Base-by-base conservation (phyloP, 2,888 invertebrate genomes). In the Cremastinae sp. region DNA sequence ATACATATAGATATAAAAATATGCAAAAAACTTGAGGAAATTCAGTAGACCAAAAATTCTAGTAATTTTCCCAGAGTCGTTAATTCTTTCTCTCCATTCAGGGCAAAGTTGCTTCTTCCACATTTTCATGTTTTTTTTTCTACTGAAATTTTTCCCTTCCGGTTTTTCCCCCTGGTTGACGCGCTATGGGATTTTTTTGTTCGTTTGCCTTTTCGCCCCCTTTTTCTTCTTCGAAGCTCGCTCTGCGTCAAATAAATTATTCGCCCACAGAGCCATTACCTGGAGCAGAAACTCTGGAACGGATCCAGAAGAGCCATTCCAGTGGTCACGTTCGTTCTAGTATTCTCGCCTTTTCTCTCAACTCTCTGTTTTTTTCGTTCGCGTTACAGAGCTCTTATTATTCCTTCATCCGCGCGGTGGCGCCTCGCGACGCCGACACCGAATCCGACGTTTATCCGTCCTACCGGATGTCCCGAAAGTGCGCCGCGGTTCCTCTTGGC, bases 171-270 rank as follows among this genome's bases (percentile, higher is more conserved):
- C 59, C 51, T 61, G 61, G 71, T 64, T 62, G 37, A 74, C 70
- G 49, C 66, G 58, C 71, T 62, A 55, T 74, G 74, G 62, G 66
- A 59, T 18, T 64, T 64, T 49, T 59, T 65, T 71, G 53, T 45
- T 22, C 41, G n/a, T 28, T 53, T 16, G n/a, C 58, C 64, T 58
- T 66, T 59, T 66, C 35, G n/a, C 56, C 41, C 28, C 8, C 47
- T n/a, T 71, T 41, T 59, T 56, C 64, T 66, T 20, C 70, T 39
- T 10, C 64, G 68, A 53, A 49, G 49, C 9, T 43, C 51, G 41
- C 72, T 65, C 59, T 70, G 69, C 69, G 66, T 69, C 75, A 71
- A 64, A 79, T 79, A 75, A 79, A 79, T 79, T 79, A 76, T 78
- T 76, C 72, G 75, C 64, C 59, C 61, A 58, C 70, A 43, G 69